Evolutionary conservation across 2,113 vertebrate species (phyloP), one percentile per base, ranked within the genome.

Genomic region (Labeo rohita): DNA sequence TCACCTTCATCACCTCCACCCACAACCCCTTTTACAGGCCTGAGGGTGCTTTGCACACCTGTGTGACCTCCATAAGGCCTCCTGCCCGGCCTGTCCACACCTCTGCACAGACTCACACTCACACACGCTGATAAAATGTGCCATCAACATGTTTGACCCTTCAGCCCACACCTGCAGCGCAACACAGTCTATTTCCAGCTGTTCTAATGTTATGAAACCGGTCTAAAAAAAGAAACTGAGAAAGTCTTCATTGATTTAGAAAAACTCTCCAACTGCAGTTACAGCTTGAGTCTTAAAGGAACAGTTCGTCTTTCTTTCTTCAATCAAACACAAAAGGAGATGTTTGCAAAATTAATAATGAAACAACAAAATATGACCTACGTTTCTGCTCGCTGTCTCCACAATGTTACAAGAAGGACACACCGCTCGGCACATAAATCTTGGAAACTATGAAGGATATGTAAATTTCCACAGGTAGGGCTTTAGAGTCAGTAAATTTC

Each of bases 1-100:
- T 34, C 56, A 80, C 12, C 93, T 92, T 90, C 90, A 93, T 90
- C 91, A 92, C 87, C 84, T 74, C 45, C 21, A 28, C 10, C 12
- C 65, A 28, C 66, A 28, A 43, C 12, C 59, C 73, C 81, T 73
- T 72, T 59, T 80, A 66, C 65, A 80, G 36, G 39, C 63, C 36
- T 85, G 75, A 85, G 73, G 61, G 79, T 77, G 47, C 23, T 52
- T 47, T 86, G 49, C 52, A 73, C 85, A 73, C 66, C 66, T 80
- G 66, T 56, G 18, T 66, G 79, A 28, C 50, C 36, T 77, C 34
- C 47, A 21, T 59, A 63, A 85, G 9, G 11, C 49, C 76, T 52
- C 65, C 39, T 63, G 54, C 78, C 52, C 10, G 11, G 13, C 50
- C 66, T 74, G 66, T 65, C 61, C 39, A 43, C 77, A 61, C 45